Evolutionary conservation across 2,888 invertebrate species (phyloP), one percentile per base, ranked within the genome.

Genomic region (Lepidochitona cinerea): DNA sequence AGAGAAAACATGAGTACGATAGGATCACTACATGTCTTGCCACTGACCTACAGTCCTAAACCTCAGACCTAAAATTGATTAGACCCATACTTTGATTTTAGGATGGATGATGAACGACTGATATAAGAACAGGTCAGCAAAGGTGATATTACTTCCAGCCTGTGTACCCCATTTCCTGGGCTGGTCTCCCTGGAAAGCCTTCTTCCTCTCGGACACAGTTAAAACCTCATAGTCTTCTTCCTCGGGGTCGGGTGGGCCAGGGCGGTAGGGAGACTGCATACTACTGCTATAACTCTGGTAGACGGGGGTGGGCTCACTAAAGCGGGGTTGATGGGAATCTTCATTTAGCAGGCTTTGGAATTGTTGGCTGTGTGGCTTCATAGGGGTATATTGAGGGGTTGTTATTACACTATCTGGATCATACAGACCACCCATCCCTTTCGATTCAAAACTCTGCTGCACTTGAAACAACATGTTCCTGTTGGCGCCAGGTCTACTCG

Each of bases 141-240:
- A 59, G 59, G 59, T 59, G 59, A 59, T 59, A 59, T 59, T 59
- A 59, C 59, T 59, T 59, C 26, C 23, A 14, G 23, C 29, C 26
- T 23, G 26, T 23, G 23, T 59, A 59, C 59, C 59, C 59, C 59
- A 59, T 59, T 59, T 59, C 59, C 59, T 59, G 72, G 74, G 29
- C 64, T 79, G 23, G 18, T 37, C 68, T 68, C 76, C 70, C 74
- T 52, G 73, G 76, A 82, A 83, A 53, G 74, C 72, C 71, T 76
- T 78, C 71, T 81, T 81, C 73, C 83, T 79, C 70, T 84, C 79
- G 73, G 77, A 78, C n/a, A 85, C 85, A 23, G 85, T 79, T 29
- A 78, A 41, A 52, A 79, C 75, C 6, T 81, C 78, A 53, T 81
- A 81, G 41, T 81, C 81, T 53, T 82, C 81, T 49, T 82, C 82